These are phyloP conservation scores for Drosophila teissieri DNA, from an alignment of 1,140 invertebrate species.

Conservation along the genomic window DNA sequence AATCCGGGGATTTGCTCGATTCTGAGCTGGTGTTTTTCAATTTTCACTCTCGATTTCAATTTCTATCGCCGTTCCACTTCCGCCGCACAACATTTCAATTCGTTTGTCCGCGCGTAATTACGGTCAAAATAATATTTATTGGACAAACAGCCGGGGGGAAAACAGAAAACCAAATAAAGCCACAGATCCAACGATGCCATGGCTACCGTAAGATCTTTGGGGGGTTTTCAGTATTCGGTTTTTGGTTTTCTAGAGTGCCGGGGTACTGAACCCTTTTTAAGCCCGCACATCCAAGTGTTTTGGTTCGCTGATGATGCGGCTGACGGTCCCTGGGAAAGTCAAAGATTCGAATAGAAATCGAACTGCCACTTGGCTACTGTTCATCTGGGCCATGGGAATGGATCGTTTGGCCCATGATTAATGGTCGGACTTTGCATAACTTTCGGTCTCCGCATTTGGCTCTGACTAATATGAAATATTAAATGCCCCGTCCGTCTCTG, in stretches of 20 bases:
- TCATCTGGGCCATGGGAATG: conserved; percentile 75
- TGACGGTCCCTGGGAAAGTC: conserved; percentile 23
- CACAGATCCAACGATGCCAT: conserved; percentile 3
- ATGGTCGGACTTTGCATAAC: conserved; percentile 45
- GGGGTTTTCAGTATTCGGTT: no score
- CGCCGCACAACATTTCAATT: conserved; percentile 3
- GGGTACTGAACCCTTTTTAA: conserved; percentile 1
- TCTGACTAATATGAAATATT: conserved; percentile 41
- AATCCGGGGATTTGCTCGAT: conserved; percentile 7
- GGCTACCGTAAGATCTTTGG: conserved; percentile 37
- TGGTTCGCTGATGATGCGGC: conserved; percentile 33
- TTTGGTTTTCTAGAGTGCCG: no score
- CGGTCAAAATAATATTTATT: conserved; percentile 84
- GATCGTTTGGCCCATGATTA: conserved; percentile 30
- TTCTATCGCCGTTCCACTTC: background rate
- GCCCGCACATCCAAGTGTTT: conserved; percentile 49
- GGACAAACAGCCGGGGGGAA: conserved; percentile 78
- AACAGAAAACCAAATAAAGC: conserved; percentile 30
- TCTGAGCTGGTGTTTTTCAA: conserved; percentile 41
- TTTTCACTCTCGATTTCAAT: conserved; percentile 24
- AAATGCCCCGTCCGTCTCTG: background rate
- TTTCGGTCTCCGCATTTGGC: conserved; percentile 12
- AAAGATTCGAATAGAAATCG: conserved; percentile 33
- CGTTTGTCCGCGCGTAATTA: conserved; percentile 66
- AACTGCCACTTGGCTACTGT: conserved; percentile 62